phyloP scores from a whole-genome alignment of 2,888 invertebrate species.

The Diaprepes abbreviatus region DNA sequence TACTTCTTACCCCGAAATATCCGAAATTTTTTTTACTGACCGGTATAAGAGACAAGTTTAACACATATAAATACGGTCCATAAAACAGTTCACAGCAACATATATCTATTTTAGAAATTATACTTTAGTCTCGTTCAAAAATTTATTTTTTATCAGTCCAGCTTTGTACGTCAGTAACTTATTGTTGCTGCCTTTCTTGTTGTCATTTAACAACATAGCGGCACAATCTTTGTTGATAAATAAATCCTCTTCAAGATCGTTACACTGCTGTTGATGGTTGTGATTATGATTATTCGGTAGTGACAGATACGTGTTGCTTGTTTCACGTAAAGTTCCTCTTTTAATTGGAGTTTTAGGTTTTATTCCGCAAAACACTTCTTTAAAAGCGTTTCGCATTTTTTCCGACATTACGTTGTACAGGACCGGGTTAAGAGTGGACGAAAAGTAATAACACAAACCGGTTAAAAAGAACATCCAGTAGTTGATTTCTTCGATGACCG shows the following conservation, averaged over 20 bases:
- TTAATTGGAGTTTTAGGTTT: conserved; percentile 55
- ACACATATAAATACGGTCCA: no score
- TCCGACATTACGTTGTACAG: conserved; percentile 85
- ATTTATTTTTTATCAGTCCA: conserved; percentile 22
- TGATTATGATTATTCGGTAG: conserved; percentile 31
- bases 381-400: conserved; percentile 84
- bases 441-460: conserved; percentile 87
- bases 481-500: conserved; percentile 80
- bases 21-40: no score
- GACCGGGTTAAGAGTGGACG: conserved; percentile 85
- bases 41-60: no score
- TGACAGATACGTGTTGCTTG: conserved; percentile 43
- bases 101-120: not conserved
- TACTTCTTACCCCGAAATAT: no score
- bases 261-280: conserved; percentile 17
- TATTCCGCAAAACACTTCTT: conserved; percentile 79
- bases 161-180: conserved; percentile 16
- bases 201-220: conserved; percentile 10
- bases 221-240: conserved; percentile 36
- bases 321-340: conserved; percentile 38
- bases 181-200: not conserved
- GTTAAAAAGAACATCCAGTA: conserved; percentile 85
- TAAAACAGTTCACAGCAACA: no score
- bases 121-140: conserved; percentile 34
- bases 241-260: conserved; percentile 31